Base-by-base conservation (phyloP, 2,888 invertebrate species). In the Drosophila cracens region DNA sequence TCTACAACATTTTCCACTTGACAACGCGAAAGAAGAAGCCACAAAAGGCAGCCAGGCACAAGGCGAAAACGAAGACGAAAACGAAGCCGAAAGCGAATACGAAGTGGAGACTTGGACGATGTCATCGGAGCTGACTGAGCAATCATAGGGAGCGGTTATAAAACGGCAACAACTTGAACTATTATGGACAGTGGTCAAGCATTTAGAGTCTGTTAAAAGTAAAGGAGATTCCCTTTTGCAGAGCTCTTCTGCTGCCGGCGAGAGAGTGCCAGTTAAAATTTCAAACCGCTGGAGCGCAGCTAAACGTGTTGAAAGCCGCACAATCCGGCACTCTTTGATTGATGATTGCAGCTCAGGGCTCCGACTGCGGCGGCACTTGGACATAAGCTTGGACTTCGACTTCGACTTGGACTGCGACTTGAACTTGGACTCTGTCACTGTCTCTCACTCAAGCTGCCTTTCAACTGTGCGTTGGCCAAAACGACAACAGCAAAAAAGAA, bases 1-100 rank as follows among this genome's bases (percentile, higher is more conserved):
- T 79, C 76, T 87, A 76, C 78, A 89, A 74, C 76, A 91, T 92
- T 91, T 91, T 91, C 91, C 92, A 92, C 91, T 91, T 91, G 90
- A 91, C 92, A 91, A 90, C 70, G 60, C 48, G 57, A 74, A 76
- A 60, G 77, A 79, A 68, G 89, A 89, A 86, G 85, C 85, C 85
- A 88, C 87, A 85, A 86, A 86, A 89, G 81, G 65, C 70, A 75
- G 2, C 56, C 62, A 65, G 62, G 61, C 54, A 38, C 70, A 75
- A 52, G 70, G 46, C 56, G 36, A 57, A 56, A 36, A 36, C 70
- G 63, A 70, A 70, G 46, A 51, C 63, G 61, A 70, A 81, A 40
- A 48, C 56, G 54, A 72, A 49, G 51, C 46, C 33, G 36, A 38
- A 33, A 43, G 43, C 34, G 34, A 21, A 70, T 46, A 48, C 46